phyloP scores from a whole-genome alignment of 2,113 vertebrate species.

The Clarias batrachus region DNA sequence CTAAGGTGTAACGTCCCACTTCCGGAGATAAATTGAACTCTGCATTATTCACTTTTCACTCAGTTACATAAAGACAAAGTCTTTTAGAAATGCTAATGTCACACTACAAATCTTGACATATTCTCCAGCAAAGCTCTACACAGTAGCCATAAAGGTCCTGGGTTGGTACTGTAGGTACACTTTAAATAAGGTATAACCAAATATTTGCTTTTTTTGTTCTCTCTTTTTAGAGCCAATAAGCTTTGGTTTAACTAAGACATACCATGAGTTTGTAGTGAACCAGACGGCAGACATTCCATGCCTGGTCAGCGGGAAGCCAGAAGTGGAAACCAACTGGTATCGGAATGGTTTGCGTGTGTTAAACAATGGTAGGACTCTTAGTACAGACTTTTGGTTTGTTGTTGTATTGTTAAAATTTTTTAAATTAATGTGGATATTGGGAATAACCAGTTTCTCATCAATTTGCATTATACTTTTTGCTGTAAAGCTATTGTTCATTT shows the following conservation, averaged over 20 bases:
- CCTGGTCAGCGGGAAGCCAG: conserved; percentile 62
- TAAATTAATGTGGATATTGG: background rate
- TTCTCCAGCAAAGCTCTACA: background rate
- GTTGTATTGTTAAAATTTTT: background rate
- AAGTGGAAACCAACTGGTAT: conserved; percentile 64
- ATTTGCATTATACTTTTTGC: background rate
- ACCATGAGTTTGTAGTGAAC: conserved; percentile 73
- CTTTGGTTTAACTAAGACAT: conserved; percentile 57
- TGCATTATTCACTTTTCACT: background rate
- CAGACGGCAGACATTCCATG: conserved; percentile 62
- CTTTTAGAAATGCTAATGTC: background rate
- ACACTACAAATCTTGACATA: background rate
- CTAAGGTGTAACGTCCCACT: background rate
- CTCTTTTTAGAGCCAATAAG: conserved; percentile 59
- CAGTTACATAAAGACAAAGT: background rate
- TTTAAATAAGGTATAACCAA: background rate
- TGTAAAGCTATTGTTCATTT: background rate
- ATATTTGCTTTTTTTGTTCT: background rate
- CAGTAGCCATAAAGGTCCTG: background rate
- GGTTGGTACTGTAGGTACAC: background rate
- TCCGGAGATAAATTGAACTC: background rate
- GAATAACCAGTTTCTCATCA: background rate
- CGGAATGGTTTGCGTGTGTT: conserved; percentile 41
- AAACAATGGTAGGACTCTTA: conserved; percentile 58
- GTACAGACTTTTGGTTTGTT: conserved; percentile 32